Evolutionary conservation across 2,888 invertebrate genomes (phyloP).

Genomic region (Norana najaformis): DNA sequence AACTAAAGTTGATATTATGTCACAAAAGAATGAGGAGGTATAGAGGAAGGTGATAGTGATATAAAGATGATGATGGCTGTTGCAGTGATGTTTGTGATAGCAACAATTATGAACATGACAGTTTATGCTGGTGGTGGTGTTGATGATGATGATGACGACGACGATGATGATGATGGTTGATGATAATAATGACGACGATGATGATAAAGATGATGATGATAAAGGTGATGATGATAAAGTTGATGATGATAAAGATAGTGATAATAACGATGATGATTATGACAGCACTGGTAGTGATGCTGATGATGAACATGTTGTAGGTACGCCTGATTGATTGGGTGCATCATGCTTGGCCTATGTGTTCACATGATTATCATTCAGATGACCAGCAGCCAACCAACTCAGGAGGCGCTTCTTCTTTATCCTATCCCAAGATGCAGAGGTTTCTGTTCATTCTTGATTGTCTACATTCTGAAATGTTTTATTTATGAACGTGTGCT

Average conservation of each 20-base stretch:
- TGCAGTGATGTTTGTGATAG: no score
- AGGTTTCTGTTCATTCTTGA: background rate
- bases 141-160: background rate
- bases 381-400: background rate
- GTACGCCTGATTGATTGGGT: background rate
- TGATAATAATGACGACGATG: no score
- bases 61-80: no score
- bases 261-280: background rate
- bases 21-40: no score
- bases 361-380: background rate
- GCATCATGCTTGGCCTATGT: slow-evolving; percentile 16
- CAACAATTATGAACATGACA: no score
- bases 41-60: no score
- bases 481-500: background rate
- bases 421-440: slow-evolving; percentile 21
- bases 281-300: no score
- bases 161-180: background rate
- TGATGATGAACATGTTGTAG: background rate
- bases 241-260: background rate
- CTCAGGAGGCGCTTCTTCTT: background rate
- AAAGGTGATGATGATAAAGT: no score
- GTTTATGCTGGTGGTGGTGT: no score
- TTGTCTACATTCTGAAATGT: background rate
- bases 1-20: no score
- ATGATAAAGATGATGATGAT: no score